Percentiles rank a stretch among this genome's conserved stretches.
Evolutionary conservation across 2,113 vertebrate genomes (phyloP).

Genomic region (Semicossyphus pulcher): DNA sequence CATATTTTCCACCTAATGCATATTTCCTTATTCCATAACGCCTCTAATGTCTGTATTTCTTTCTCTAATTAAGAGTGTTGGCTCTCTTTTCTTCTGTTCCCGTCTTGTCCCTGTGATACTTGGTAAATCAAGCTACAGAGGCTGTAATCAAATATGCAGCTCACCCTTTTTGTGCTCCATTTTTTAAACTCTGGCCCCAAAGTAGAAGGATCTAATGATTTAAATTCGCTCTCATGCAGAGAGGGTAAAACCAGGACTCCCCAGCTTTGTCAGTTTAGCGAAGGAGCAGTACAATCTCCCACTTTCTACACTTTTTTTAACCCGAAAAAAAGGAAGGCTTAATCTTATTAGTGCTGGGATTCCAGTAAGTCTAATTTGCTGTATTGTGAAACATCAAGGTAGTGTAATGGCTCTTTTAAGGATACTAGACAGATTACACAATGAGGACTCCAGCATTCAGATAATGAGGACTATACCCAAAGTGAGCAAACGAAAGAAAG

Average conservation of each 20-base stretch:
- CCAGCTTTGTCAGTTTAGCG: constrained; percentile 32
- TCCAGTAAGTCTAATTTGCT: constrained; percentile 70
- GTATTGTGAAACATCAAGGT: constrained; percentile 73
- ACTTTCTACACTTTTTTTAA: constrained; percentile 31
- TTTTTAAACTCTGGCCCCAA: constrained; percentile 47
- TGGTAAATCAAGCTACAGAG: not conserved
- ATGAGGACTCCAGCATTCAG: constrained; percentile 18
- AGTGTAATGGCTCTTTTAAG: constrained; percentile 64
- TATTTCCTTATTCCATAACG: constrained; percentile 3
- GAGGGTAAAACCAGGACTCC: constrained; percentile 42
- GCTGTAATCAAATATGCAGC: constrained; percentile 46
- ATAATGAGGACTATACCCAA: constrained; percentile 43
- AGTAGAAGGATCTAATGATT: constrained; percentile 54
- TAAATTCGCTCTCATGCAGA: constrained; percentile 28
- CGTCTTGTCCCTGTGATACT: not conserved
- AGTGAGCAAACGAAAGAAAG: constrained; percentile 32
- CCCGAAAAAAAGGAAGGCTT: constrained; percentile 43
- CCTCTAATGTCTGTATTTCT: not conserved
- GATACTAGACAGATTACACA: constrained; percentile 61
- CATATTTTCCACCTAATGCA: not conserved
- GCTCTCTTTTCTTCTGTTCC: constrained; percentile 19
- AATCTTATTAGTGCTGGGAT: constrained; percentile 69
- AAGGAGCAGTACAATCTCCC: constrained; percentile 35
- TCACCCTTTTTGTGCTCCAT: constrained; percentile 36
- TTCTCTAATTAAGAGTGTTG: constrained; percentile 6